Conservation (phyloP, 2,113 vertebrate species). For the Microtus pennsylvanicus region DNA sequence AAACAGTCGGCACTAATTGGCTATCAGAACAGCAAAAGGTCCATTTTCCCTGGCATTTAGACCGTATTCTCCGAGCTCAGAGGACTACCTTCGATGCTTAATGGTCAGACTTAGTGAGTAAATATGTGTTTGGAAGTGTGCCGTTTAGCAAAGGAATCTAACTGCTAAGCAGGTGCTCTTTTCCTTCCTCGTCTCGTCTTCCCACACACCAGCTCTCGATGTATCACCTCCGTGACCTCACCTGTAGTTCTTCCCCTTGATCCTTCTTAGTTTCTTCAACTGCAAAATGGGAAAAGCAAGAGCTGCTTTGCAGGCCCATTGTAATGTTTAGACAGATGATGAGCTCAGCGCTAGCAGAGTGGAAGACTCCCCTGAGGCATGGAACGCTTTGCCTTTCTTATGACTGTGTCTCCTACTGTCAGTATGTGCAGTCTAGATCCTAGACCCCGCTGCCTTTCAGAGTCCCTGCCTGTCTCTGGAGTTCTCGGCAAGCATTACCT, state of each 20-base stretch:
- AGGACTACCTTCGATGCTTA: background rate
- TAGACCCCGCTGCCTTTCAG: background rate
- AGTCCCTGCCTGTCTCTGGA: background rate
- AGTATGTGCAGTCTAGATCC: background rate
- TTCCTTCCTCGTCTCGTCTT: background rate
- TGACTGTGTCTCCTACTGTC: background rate
- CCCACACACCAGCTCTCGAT: background rate
- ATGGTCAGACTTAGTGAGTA: conserved; percentile 56
- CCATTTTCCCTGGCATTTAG: conserved; percentile 52
- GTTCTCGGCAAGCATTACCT: conserved; percentile 2
- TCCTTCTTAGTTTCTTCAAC: conserved; percentile 49
- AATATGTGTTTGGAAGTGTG: conserved; percentile 52
- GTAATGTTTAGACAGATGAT: background rate
- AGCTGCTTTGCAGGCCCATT: background rate
- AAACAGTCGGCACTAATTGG: conserved; percentile 62
- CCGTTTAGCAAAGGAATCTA: conserved; percentile 45
- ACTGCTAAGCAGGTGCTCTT: conserved; percentile 27
- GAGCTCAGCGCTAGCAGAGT: background rate
- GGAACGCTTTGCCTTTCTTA: background rate
- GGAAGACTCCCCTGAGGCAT: background rate
- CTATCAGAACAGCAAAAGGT: conserved; percentile 71
- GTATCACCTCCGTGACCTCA: conserved; percentile 12
- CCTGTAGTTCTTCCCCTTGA: background rate
- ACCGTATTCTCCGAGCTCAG: conserved; percentile 48
- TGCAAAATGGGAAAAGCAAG: background rate